A percentile compares a stretch with the other conserved stretches of the same genome.
phyloP scores from a whole-genome alignment of 2,113 vertebrate species.

The Psilopsiagon aurifrons region DNA sequence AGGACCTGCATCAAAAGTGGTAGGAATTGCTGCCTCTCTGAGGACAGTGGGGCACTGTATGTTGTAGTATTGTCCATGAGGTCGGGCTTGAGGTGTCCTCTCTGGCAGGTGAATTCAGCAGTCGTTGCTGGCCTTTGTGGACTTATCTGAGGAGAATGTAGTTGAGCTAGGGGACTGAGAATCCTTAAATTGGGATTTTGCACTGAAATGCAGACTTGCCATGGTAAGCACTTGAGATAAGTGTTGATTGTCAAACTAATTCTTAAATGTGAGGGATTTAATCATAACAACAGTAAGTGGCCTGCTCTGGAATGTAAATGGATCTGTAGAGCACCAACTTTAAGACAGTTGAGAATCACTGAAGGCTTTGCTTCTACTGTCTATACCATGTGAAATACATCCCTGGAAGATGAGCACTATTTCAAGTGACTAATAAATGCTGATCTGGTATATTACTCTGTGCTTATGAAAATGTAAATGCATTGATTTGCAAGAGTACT shows the following conservation, averaged over 20 bases:
- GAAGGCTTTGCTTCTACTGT: background rate
- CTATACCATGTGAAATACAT: background rate
- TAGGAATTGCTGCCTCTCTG: background rate
- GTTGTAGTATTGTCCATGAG: background rate
- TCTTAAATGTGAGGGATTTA: background rate
- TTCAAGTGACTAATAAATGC: background rate
- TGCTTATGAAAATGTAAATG: background rate
- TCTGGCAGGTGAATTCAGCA: background rate
- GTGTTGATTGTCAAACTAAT: background rate
- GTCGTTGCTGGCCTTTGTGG: background rate
- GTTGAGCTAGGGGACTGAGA: background rate
- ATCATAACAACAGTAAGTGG: background rate
- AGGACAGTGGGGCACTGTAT: background rate
- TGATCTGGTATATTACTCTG: background rate
- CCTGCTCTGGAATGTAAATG: background rate
- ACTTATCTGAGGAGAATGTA: background rate
- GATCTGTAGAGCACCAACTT: background rate
- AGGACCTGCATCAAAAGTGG: background rate
- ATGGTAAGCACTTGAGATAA: background rate
- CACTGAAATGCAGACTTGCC: background rate
- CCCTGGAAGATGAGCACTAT: background rate
- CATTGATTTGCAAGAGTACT: background rate
- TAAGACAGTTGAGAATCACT: background rate
- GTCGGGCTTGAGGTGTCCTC: fast-evolving
- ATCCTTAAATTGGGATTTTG: background rate